A percentile compares a stretch with the other conserved stretches of the same genome.
Conservation (phyloP, 2,113 vertebrate genomes). For the Cynocephalus volans region DNA sequence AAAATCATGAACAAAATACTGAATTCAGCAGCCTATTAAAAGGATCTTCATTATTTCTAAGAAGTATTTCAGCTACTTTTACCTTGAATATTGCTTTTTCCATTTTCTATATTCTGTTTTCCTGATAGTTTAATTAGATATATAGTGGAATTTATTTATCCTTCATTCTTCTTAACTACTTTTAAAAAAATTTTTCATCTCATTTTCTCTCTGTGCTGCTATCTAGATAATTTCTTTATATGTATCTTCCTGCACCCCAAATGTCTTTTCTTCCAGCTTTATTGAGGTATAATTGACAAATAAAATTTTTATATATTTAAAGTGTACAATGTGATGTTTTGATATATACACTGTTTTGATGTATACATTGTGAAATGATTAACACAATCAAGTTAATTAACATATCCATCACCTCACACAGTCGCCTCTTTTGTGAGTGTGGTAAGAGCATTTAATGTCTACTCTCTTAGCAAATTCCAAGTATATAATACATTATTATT, state of each 20-base stretch:
- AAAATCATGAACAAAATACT: background rate
- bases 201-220: background rate
- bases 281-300: background rate
- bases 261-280: background rate
- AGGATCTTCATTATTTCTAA: background rate
- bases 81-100: background rate
- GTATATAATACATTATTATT: background rate
- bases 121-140: background rate
- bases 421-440: too few species aligned
- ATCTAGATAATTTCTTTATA: conserved; percentile 14
- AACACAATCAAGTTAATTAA: background rate
- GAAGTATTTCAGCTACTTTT: background rate
- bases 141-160: background rate
- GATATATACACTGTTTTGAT: background rate
- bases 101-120: background rate
- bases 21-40: background rate
- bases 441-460: background rate
- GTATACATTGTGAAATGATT: background rate
- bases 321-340: background rate
- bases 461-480: background rate
- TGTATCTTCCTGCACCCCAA: background rate
- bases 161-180: background rate
- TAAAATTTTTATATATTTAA: background rate
- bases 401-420: background rate
- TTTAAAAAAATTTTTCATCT: background rate